Conservation (phyloP, 2,113 vertebrate genomes). For the Echinops telfairi region DNA sequence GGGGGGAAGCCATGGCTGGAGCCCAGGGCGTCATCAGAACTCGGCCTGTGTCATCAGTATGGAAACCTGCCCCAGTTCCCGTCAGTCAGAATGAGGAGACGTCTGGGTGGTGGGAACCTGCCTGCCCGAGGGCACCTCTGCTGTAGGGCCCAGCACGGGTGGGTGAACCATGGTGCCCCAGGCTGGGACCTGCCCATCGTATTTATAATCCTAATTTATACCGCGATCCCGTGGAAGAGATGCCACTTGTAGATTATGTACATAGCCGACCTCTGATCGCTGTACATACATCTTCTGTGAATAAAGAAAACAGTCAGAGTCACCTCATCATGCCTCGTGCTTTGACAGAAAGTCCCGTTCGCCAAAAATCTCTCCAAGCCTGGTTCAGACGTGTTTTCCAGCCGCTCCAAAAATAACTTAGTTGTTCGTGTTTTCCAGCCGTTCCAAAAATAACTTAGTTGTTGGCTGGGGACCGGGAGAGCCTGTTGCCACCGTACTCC, state of each 20-base stretch:
- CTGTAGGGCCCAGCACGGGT: conserved; percentile 75
- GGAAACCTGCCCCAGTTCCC: neutral
- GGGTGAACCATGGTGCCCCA: conserved; percentile 86
- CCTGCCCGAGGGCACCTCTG: conserved; percentile 55
- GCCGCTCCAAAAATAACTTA: neutral
- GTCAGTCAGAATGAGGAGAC: neutral
- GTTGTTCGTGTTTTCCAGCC: too few relatives aligned
- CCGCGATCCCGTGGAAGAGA: conserved; percentile 77
- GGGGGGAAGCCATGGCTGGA: neutral
- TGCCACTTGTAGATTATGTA: conserved; percentile 85
- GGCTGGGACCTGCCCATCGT: conserved; percentile 83
- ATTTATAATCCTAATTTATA: conserved; percentile 93
- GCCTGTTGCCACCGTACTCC: neutral
- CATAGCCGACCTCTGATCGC: conserved; percentile 79
- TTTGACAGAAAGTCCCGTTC: neutral
- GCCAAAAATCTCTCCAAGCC: neutral
- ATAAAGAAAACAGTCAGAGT: conserved; percentile 85
- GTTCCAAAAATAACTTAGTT: neutral
- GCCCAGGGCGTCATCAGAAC: neutral
- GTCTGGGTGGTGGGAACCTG: neutral
- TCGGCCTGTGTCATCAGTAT: neutral
- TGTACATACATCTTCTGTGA: conserved; percentile 87
- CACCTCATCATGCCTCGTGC: neutral
- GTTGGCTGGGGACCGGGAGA: neutral
- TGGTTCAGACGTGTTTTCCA: neutral